A percentile compares a stretch with the other conserved stretches of the same genome.
These are phyloP conservation scores for Andricus curvator DNA, from an alignment of 2,888 invertebrate species.

Conservation along the genomic window DNA sequence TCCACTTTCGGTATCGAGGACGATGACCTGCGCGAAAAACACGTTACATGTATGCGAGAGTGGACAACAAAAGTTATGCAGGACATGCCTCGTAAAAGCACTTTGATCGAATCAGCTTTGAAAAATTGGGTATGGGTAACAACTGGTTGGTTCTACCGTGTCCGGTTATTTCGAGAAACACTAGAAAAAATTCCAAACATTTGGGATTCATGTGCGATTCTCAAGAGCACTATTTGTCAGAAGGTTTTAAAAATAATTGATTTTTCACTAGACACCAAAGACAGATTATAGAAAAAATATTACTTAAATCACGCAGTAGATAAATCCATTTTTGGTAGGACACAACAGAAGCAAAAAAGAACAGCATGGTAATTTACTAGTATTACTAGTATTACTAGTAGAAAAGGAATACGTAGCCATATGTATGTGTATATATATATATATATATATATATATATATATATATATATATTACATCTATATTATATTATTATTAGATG, in stretches of 20 bases:
- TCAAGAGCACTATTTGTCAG: background rate
- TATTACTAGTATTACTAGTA: too few species aligned
- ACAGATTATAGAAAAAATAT: too few species aligned
- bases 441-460: too few species aligned
- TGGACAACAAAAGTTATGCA: conserved; percentile 38
- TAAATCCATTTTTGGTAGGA: background rate
- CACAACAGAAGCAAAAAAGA: background rate
- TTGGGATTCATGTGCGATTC: background rate
- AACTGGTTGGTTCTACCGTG: conserved; percentile 6
- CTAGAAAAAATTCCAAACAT: conserved; percentile 8
- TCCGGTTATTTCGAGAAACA: conserved; percentile 23
- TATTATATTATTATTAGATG: too few species aligned
- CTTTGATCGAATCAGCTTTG: conserved; percentile 38
- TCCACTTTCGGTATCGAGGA: conserved; percentile 34
- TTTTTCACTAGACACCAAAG: background rate
- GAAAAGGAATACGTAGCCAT: too few species aligned
- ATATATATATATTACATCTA: too few species aligned
- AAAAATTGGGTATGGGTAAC: conserved; percentile 37
- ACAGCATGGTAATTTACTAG: too few species aligned
- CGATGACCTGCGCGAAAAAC: conserved; percentile 38
- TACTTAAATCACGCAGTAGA: background rate
- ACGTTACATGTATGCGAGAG: conserved; percentile 29
- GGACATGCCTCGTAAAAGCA: conserved; percentile 39
- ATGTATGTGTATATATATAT: too few species aligned
- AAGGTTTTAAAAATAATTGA: background rate